Base-by-base conservation (phyloP, 2,797 vertebrate genomes). In the Mormyrus hasselquistii region DNA sequence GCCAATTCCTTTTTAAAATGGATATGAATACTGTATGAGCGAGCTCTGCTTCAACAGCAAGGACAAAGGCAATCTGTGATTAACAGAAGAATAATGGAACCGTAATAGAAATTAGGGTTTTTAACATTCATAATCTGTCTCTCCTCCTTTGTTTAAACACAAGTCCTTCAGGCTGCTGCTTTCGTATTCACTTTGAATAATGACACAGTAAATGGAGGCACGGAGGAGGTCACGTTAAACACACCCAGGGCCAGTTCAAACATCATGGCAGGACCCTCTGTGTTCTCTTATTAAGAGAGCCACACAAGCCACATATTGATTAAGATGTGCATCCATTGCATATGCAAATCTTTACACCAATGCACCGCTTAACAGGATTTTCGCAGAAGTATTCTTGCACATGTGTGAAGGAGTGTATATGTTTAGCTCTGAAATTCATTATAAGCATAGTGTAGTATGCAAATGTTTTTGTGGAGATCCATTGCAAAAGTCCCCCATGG, bases 11-110 rank as follows among this genome's bases (percentile, higher is more conserved):
- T 92, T 91, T 87, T 55, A 90, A 88, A 94, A 94, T 94, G 93
- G 92, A 91, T 92, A 96, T 95, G 92, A 96, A 96, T 96, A 94
- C 93, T 95, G 93, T 91, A 96, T 95, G 94, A 96, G 93, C 91
- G 38, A 94, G 92, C 93, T 22, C 94, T 93, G 94, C 93, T 95
- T 94, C 92, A 94, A 93, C 92, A 94, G 94, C 90, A 91, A 90
- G 92, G 53, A 91, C 92, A 94, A 93, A 95, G 95, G 93, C 93
- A 94, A 94, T 95, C 92, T 95, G 94, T 96, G 95, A 96, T 96
- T 96, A 96, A 96, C 94, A 95, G 93, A 95, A 95, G 94, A 96
- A 95, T 95, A 95, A 95, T 95, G 93, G 94, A 95, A 95, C 91
- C 94, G 94, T 95, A 96, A 96, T 95, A 96, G 94, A 96, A 96